These are phyloP conservation scores for Sardinella longiceps DNA, from an alignment of 2,797 vertebrate genomes.

Conservation along the genomic window DNA sequence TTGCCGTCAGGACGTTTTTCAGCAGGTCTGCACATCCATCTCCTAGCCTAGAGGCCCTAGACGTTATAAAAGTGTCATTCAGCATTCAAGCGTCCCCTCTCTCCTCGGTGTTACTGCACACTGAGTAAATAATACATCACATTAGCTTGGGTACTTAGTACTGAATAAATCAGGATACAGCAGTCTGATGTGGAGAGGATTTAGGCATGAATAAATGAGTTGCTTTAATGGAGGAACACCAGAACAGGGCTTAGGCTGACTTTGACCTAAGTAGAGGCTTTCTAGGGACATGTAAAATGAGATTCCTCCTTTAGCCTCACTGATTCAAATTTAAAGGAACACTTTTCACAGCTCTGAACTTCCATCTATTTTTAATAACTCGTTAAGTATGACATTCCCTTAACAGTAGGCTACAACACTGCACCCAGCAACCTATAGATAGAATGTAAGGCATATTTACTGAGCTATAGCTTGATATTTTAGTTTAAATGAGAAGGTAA, in stretches of 20 bases:
- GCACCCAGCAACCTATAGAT: too few relatives aligned
- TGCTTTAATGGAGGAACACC: not conserved
- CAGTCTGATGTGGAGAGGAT: conserved; percentile 2
- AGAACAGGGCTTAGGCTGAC: not conserved
- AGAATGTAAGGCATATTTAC: too few relatives aligned
- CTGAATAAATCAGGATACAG: not conserved
- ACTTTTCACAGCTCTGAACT: too few relatives aligned
- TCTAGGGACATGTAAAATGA: not conserved
- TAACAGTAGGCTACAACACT: too few relatives aligned
- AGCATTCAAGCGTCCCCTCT: not conserved
- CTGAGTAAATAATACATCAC: not conserved
- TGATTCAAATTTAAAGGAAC: not conserved
- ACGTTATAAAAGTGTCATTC: not conserved
- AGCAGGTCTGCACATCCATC: not conserved
- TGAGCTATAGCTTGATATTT: not conserved
- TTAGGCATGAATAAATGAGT: not conserved
- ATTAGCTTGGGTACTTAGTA: not conserved
- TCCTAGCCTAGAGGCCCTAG: not conserved
- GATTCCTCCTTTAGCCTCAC: not conserved
- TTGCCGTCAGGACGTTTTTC: not conserved
- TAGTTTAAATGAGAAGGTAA: not conserved
- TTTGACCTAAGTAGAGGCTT: not conserved
- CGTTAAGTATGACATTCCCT: too few relatives aligned
- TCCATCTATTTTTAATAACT: too few relatives aligned
- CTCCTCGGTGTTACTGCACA: not conserved